Percentiles rank a stretch among this genome's conserved stretches.
Conservation (phyloP, 1,140 invertebrate genomes). For the Metaphire vulgaris region DNA sequence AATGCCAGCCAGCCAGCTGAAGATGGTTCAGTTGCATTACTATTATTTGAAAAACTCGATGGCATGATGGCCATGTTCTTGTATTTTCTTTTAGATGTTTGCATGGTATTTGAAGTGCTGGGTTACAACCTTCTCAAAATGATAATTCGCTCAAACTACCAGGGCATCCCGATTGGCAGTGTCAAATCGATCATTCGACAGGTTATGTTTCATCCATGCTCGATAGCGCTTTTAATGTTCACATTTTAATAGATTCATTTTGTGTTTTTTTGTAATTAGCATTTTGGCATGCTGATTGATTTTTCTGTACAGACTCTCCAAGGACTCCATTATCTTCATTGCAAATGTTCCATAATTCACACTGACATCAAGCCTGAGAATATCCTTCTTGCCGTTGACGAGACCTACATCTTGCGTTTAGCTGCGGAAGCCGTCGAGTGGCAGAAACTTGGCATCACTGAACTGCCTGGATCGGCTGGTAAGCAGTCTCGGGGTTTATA, state of each 20-base stretch:
- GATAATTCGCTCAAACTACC: constrained; percentile 95
- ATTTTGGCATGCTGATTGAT: constrained; percentile 26
- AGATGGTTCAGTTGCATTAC: no score
- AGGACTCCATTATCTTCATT: constrained; percentile 92
- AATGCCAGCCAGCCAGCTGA: no score
- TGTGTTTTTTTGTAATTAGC: no score
- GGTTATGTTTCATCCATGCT: no score
- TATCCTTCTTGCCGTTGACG: constrained; percentile 84
- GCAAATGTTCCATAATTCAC: constrained; percentile 96
- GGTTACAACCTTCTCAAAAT: constrained; percentile 95
- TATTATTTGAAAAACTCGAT: no score
- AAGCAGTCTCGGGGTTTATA: no score
- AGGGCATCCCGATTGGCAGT: constrained; percentile 88
- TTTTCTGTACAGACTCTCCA: constrained; percentile 81
- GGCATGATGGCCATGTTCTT: no score
- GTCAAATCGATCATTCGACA: constrained; percentile 92
- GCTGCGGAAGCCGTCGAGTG: constrained; percentile 71
- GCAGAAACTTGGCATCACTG: constrained; percentile 62
- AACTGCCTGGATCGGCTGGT: constrained; percentile 67
- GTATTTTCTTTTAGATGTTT: constrained; percentile 62
- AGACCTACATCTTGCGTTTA: constrained; percentile 77
- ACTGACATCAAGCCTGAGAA: constrained; percentile 99
- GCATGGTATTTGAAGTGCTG: constrained; percentile 98
- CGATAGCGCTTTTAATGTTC: no score
- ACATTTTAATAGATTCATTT: no score